Evolutionary conservation across 2,888 invertebrate species (phyloP).

Genomic region (Cheilosia variabilis): DNA sequence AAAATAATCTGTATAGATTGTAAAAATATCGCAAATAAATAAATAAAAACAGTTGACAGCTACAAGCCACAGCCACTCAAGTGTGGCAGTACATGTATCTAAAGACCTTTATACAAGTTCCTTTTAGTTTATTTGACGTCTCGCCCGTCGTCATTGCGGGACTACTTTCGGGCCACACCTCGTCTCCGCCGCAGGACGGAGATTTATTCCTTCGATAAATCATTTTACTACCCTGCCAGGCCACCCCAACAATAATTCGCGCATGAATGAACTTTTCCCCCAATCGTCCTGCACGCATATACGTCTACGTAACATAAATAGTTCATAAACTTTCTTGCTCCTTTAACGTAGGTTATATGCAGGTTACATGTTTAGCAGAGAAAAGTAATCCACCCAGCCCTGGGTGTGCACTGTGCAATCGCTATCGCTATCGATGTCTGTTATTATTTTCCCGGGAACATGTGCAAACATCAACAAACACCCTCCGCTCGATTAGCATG

Average conservation of each 20-base stretch:
- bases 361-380: not conserved
- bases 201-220: constrained; percentile 33
- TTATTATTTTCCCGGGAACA: not conserved
- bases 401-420: not conserved
- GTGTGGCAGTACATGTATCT: no score
- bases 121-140: no score
- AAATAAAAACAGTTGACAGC: no score
- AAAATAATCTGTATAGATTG: no score
- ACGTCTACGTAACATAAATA: not conserved
- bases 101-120: no score
- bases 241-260: constrained; percentile 9
- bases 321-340: not conserved
- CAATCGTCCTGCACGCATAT: constrained; percentile 5
- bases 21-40: no score
- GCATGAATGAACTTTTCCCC: constrained; percentile 14
- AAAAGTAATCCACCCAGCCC: not conserved
- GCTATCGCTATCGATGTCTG: not conserved
- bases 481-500: constrained; percentile 7
- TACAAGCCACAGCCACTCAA: no score
- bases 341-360: not conserved
- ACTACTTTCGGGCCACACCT: constrained; percentile 8
- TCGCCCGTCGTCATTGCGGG: not conserved
- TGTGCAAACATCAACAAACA: constrained; percentile 27
- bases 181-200: not conserved
- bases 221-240: not conserved